phyloP scores from a whole-genome alignment of 2,113 vertebrate genomes.

The Heloderma charlesbogerti region DNA sequence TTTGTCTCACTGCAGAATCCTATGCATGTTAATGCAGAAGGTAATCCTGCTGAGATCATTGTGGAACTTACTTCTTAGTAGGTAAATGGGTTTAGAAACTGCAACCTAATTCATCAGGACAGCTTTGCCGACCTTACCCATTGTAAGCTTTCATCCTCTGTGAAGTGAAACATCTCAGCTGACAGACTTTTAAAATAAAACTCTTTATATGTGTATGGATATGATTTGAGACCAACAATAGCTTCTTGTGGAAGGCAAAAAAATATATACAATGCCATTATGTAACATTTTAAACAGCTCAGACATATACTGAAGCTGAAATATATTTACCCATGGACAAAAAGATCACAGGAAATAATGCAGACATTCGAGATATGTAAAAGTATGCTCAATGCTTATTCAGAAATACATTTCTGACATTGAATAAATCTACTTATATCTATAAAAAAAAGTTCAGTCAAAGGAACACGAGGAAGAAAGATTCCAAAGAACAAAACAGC shows the following conservation, averaged over 20 bases:
- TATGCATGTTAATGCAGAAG: background rate
- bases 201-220: background rate
- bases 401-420: background rate
- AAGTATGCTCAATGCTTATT: background rate
- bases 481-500: constrained; percentile 18
- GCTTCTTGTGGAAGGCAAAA: background rate
- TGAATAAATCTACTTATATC: background rate
- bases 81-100: background rate
- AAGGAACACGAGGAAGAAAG: background rate
- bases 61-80: background rate
- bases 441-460: background rate
- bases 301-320: background rate
- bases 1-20: background rate
- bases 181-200: background rate
- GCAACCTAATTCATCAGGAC: background rate
- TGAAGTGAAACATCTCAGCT: background rate
- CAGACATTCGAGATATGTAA: accelerated
- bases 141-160: background rate
- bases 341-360: background rate
- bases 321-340: background rate
- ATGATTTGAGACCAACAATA: background rate
- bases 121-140: background rate
- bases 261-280: background rate
- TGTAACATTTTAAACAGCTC: background rate
- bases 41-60: background rate